These are phyloP conservation scores for Agrotis exclamationis DNA, from an alignment of 2,888 invertebrate species.

Conservation along the genomic window DNA sequence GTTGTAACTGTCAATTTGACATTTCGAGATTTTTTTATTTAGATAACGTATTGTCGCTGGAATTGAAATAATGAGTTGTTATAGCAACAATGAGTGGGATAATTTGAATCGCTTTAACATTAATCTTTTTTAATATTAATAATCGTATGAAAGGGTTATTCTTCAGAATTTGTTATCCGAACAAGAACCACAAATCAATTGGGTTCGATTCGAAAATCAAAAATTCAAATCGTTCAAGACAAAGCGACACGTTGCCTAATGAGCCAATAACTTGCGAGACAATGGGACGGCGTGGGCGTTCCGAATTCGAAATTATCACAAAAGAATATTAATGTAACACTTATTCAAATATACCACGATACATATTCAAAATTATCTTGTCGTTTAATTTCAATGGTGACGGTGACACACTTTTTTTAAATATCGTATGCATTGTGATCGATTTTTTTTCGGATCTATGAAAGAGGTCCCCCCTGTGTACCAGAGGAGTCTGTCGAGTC, in stretches of 20 bases:
- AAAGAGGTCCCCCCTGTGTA: slow-evolving; percentile 73
- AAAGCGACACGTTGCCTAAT: slow-evolving; percentile 88
- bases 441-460: slow-evolving; percentile 75
- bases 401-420: slow-evolving; percentile 82
- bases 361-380: slow-evolving; percentile 89
- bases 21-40: slow-evolving; percentile 69
- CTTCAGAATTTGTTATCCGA: slow-evolving; percentile 44
- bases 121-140: slow-evolving; percentile 26
- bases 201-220: slow-evolving; percentile 88
- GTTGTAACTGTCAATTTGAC: slow-evolving; percentile 74
- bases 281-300: slow-evolving; percentile 88
- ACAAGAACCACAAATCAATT: slow-evolving; percentile 80
- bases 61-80: slow-evolving; percentile 70
- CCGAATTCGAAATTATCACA: slow-evolving; percentile 89
- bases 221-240: slow-evolving; percentile 87
- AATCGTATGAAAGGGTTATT: slow-evolving; percentile 14
- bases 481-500: slow-evolving; percentile 74
- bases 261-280: slow-evolving; percentile 90
- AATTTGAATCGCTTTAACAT: slow-evolving; percentile 33
- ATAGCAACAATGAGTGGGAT: slow-evolving; percentile 50
- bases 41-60: slow-evolving; percentile 74
- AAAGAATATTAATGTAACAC: slow-evolving; percentile 91
- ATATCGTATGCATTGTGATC: slow-evolving; percentile 80
- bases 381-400: slow-evolving; percentile 86
- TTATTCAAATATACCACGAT: slow-evolving; percentile 89